A percentile compares a stretch with the other conserved stretches of the same genome.
Evolutionary conservation across 2,797 vertebrate genomes (phyloP).

Genomic region (Chelidonichthys spinosus): DNA sequence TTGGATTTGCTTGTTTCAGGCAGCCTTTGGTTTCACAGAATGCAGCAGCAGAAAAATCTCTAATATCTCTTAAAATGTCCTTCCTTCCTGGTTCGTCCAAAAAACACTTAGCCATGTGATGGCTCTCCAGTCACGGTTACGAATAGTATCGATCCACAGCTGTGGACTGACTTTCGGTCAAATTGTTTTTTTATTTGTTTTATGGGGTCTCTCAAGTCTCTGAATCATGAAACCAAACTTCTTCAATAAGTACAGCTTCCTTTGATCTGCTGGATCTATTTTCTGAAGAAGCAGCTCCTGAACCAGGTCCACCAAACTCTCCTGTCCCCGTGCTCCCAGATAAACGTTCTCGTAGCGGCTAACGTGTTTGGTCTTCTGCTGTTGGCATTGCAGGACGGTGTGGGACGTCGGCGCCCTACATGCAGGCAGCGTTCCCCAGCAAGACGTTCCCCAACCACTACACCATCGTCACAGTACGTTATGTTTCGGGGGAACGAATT

Average conservation of each 20-base stretch:
- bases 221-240: neutral
- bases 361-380: neutral
- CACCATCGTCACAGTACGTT: slow-evolving; percentile 75
- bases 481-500: too few relatives aligned
- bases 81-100: neutral
- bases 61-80: too few relatives aligned
- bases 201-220: neutral
- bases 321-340: too few relatives aligned
- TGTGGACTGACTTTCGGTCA: too few relatives aligned
- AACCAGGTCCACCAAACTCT: neutral
- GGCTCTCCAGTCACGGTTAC: too few relatives aligned
- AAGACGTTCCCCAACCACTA: slow-evolving; percentile 87
- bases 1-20: neutral
- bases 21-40: neutral
- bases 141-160: too few relatives aligned
- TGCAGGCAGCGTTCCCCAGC: slow-evolving; percentile 85
- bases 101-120: neutral
- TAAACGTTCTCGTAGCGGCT: neutral
- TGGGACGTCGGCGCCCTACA: slow-evolving; percentile 79
- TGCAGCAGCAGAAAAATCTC: too few relatives aligned
- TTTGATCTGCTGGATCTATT: too few relatives aligned
- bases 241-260: neutral
- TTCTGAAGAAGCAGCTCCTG: neutral
- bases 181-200: too few relatives aligned
- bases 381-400: slow-evolving; percentile 65